Conservation (phyloP, 2,797 vertebrate genomes). For the Morelia viridis region DNA sequence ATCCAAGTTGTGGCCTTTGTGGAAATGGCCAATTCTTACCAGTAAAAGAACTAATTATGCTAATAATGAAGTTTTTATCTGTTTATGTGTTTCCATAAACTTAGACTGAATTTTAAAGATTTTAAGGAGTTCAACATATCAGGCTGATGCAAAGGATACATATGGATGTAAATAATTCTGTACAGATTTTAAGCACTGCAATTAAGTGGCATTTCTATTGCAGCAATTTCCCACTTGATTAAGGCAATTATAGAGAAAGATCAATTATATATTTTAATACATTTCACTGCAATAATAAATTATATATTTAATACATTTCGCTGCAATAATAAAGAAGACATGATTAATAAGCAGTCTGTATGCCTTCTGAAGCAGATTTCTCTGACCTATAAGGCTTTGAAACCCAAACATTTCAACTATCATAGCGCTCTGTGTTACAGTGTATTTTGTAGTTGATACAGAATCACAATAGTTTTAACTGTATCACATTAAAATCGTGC, state of each 20-base stretch:
- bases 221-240: not conserved
- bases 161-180: not conserved
- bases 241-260: not conserved
- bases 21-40: not conserved
- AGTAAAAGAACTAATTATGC: not conserved
- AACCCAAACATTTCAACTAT: not conserved
- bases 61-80: not conserved
- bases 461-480: not conserved
- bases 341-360: not conserved
- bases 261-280: not conserved
- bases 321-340: not conserved
- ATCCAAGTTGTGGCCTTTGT: not conserved
- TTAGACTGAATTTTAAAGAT: not conserved
- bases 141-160: not conserved
- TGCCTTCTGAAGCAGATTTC: not conserved
- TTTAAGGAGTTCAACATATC: not conserved
- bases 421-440: not conserved
- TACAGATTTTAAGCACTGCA: not conserved
- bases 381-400: not conserved
- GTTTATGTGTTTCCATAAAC: not conserved
- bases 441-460: not conserved
- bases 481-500: not conserved
- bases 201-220: not conserved
- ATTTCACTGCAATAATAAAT: not conserved
- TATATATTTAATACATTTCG: not conserved